phyloP scores from a whole-genome alignment of 2,888 invertebrate genomes.

The Ormyrus labotus region DNA sequence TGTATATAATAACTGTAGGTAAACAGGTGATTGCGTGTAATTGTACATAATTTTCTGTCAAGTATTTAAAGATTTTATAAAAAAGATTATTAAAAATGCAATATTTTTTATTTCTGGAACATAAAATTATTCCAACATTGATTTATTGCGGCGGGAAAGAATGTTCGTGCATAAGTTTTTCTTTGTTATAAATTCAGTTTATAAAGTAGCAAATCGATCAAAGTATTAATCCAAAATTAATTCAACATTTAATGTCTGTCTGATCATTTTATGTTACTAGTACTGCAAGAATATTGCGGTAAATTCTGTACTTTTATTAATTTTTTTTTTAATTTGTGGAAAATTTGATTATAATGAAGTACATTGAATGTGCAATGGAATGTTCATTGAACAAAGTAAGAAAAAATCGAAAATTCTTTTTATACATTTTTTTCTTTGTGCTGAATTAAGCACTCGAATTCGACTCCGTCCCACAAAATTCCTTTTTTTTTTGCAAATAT shows the following conservation, averaged over 20 bases:
- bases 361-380: too few relatives aligned
- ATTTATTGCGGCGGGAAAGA: conserved; percentile 10
- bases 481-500: conserved; percentile 4
- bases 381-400: not conserved
- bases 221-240: too few relatives aligned
- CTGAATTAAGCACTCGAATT: conserved; percentile 20
- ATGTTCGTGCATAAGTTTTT: not conserved
- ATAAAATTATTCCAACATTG: conserved; percentile 14
- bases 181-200: not conserved
- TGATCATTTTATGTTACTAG: not conserved
- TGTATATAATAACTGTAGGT: conserved; percentile 8
- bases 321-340: too few relatives aligned
- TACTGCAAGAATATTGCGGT: not conserved
- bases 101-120: conserved; percentile 11
- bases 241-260: too few relatives aligned
- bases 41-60: conserved; percentile 13
- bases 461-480: conserved; percentile 37
- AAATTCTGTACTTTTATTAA: too few relatives aligned
- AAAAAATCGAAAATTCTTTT: conserved; percentile 1
- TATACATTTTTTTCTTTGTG: conserved; percentile 15
- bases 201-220: too few relatives aligned
- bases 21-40: not conserved
- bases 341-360: too few relatives aligned
- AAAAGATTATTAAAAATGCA: conserved; percentile 3
- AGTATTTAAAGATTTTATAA: conserved; percentile 16